phyloP scores from a whole-genome alignment of 2,797 vertebrate species.

The Halcyon badia region DNA sequence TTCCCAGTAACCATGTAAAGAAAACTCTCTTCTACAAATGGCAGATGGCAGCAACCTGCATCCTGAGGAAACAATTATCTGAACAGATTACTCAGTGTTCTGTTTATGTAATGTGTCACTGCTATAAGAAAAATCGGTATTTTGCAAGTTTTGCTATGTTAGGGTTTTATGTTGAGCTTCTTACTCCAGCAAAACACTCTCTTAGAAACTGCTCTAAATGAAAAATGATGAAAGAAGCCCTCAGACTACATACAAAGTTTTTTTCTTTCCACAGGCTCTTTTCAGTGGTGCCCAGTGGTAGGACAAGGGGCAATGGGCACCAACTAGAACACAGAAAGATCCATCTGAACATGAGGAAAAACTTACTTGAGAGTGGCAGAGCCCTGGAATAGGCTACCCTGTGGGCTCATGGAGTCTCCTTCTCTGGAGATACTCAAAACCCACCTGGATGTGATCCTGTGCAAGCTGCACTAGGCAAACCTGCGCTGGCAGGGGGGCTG shows the following conservation, averaged over 20 bases:
- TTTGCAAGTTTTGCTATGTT: conserved; percentile 5
- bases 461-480: not conserved
- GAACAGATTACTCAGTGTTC: not conserved
- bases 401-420: not conserved
- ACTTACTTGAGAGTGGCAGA: not conserved
- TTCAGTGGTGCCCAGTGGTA: not conserved
- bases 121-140: not conserved
- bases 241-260: not conserved
- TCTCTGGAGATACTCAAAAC: not conserved
- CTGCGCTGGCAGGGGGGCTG: too few relatives aligned
- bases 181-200: not conserved
- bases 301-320: not conserved
- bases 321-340: not conserved
- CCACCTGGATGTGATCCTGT: not conserved
- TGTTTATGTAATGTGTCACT: not conserved
- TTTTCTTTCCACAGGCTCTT: not conserved
- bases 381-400: not conserved
- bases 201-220: not conserved
- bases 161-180: not conserved
- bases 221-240: not conserved
- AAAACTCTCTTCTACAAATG: not conserved
- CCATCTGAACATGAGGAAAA: not conserved
- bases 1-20: not conserved
- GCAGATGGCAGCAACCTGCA: not conserved
- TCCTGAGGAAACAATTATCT: conserved; percentile 8